Conservation (phyloP, 1,140 invertebrate species). For the Ericerus pela region DNA sequence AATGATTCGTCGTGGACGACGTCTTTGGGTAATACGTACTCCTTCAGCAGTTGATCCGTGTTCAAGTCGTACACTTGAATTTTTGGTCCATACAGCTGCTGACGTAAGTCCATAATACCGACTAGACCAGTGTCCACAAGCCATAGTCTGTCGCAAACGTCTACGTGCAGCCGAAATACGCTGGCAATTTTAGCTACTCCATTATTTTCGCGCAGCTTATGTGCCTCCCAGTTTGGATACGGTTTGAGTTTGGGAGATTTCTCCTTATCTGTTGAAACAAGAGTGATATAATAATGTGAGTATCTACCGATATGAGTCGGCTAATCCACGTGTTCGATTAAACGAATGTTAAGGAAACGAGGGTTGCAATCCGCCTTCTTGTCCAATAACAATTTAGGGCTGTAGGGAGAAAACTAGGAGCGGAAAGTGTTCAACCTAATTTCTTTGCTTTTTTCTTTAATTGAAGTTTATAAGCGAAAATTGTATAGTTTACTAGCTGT, state of each 20-base stretch:
- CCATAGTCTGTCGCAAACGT: slow-evolving; percentile 58
- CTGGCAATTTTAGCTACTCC: slow-evolving; percentile 50
- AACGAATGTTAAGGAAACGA: too few relatives aligned
- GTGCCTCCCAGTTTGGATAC: slow-evolving; percentile 57
- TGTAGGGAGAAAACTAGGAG: too few relatives aligned
- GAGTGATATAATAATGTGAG: too few relatives aligned
- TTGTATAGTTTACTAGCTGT: too few relatives aligned
- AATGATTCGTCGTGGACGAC: slow-evolving; percentile 51
- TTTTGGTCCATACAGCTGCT: slow-evolving; percentile 38
- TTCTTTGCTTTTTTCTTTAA: too few relatives aligned
- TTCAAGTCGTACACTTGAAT: slow-evolving; percentile 56
- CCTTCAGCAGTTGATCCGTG: slow-evolving; percentile 48
- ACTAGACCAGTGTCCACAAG: slow-evolving; percentile 54
- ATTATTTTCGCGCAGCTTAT: slow-evolving; percentile 31
- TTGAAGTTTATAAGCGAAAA: too few relatives aligned
- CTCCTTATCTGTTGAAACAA: slow-evolving; percentile 16
- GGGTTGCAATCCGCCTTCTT: too few relatives aligned
- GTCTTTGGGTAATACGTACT: slow-evolving; percentile 41
- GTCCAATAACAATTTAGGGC: too few relatives aligned
- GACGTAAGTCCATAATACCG: slow-evolving; percentile 42
- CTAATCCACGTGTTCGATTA: too few relatives aligned
- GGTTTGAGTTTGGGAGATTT: slow-evolving; percentile 48
- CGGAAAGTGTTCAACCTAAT: too few relatives aligned
- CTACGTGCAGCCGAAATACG: slow-evolving; percentile 51
- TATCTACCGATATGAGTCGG: too few relatives aligned